Conservation (phyloP, 2,797 vertebrate species). For the Typhlichthys eigenmanni region DNA sequence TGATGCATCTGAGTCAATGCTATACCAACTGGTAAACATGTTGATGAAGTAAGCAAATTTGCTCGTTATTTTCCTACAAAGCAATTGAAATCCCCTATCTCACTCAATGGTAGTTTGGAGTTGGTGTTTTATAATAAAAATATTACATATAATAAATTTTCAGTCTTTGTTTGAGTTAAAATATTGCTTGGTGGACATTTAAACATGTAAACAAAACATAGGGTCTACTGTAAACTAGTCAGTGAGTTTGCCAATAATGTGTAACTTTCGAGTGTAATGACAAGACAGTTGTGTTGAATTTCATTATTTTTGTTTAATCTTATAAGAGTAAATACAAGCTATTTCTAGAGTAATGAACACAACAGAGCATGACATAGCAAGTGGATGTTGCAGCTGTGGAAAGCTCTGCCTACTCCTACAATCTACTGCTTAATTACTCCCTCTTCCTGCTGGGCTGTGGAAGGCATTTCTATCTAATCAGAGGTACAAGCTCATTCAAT, state of each 20-base stretch:
- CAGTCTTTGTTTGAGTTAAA: too few relatives aligned
- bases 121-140: too few relatives aligned
- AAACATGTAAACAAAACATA: too few relatives aligned
- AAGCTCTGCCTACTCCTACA: conserved; percentile 21
- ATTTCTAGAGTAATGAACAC: background rate
- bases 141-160: too few relatives aligned
- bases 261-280: background rate
- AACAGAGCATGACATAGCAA: conserved; percentile 1
- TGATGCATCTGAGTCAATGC: too few relatives aligned
- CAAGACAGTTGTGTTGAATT: background rate
- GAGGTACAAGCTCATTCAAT: conserved; percentile 18
- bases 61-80: too few relatives aligned
- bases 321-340: background rate
- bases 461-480: conserved; percentile 32
- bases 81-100: too few relatives aligned
- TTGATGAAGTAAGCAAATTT: too few relatives aligned
- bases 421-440: conserved; percentile 29
- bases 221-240: background rate
- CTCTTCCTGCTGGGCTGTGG: conserved; percentile 7
- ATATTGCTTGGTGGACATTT: too few relatives aligned
- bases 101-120: too few relatives aligned
- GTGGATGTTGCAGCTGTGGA: conserved; percentile 11
- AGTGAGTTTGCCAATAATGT: background rate
- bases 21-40: too few relatives aligned
- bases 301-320: conserved; percentile 4